These are phyloP conservation scores for Otolemur crassicaudatus DNA, from an alignment of 2,797 vertebrate genomes.

Conservation along the genomic window DNA sequence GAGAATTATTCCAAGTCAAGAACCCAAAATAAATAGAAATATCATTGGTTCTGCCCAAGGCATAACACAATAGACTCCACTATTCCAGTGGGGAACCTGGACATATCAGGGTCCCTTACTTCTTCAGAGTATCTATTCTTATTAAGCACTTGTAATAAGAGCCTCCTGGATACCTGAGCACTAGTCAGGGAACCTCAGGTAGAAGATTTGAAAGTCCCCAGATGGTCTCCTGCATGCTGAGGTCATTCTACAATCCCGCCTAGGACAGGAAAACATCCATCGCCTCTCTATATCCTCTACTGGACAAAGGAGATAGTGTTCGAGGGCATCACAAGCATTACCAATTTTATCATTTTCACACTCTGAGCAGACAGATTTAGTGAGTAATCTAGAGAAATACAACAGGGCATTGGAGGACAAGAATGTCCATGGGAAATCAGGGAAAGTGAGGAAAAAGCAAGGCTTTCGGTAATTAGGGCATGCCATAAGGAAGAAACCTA, in stretches of 20 bases:
- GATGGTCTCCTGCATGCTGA: rapidly evolving
- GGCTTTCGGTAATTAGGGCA: too few relatives aligned
- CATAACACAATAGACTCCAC: rapidly evolving
- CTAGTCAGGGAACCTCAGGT: background rate
- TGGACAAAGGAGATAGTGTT: background rate
- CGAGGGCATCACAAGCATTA: background rate
- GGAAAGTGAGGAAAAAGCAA: background rate
- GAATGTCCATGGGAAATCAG: background rate
- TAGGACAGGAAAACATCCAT: background rate
- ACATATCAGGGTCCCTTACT: background rate
- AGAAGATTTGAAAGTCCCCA: background rate
- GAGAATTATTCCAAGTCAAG: background rate
- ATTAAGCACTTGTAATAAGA: background rate
- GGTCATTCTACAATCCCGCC: background rate
- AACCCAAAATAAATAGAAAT: background rate
- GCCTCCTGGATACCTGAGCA: background rate
- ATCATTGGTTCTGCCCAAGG: background rate
- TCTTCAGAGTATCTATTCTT: background rate
- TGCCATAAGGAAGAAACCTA: background rate
- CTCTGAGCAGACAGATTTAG: background rate
- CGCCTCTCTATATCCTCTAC: background rate
- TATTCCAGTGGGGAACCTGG: background rate
- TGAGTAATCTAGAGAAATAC: background rate
- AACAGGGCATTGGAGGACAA: background rate
- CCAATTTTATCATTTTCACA: background rate